Percentiles rank a stretch among this genome's conserved stretches.
phyloP scores from a whole-genome alignment of 2,797 vertebrate species.

The Leuciscus waleckii region DNA sequence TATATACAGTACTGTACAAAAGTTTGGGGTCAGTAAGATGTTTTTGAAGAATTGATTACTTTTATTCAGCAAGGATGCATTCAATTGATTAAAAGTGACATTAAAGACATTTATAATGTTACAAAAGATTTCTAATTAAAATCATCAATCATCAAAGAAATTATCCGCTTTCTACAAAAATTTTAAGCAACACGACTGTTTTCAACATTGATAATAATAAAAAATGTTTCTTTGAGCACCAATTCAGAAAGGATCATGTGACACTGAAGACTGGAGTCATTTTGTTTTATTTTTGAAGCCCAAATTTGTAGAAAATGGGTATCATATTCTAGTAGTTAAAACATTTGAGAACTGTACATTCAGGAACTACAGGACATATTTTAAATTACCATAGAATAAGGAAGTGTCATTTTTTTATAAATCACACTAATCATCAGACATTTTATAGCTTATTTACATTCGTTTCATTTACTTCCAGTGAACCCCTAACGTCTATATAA shows the following conservation, averaged over 20 bases:
- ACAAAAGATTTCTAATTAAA: not conserved
- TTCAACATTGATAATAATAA: not conserved
- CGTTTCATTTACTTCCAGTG: not conserved
- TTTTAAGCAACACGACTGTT: not conserved
- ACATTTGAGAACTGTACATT: not conserved
- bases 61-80: not conserved
- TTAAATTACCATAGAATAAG: not conserved
- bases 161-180: too few species aligned
- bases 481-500: not conserved
- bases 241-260: too few species aligned
- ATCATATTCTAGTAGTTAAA: not conserved
- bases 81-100: not conserved
- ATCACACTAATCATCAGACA: not conserved
- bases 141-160: not conserved
- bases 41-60: too few species aligned
- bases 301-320: not conserved
- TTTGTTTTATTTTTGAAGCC: not conserved
- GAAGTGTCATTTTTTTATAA: not conserved
- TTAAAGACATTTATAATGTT: not conserved
- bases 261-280: too few species aligned
- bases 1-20: too few species aligned
- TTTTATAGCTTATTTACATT: not conserved
- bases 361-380: not conserved
- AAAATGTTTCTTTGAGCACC: not conserved
- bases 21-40: too few species aligned